Evolutionary conservation across 2,797 vertebrate species (phyloP).

Genomic region (Crenuchus spilurus): DNA sequence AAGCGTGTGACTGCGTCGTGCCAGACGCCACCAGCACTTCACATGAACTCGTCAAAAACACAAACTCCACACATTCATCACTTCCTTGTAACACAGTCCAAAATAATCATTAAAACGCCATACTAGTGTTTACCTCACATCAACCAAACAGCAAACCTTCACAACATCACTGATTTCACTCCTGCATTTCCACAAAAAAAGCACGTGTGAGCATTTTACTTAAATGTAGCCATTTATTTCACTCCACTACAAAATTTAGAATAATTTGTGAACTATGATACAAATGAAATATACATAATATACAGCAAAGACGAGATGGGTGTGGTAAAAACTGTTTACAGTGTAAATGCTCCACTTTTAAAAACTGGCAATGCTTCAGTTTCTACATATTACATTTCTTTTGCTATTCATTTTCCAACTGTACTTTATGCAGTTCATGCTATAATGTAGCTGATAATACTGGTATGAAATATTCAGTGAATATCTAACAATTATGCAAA

Average conservation of each 20-base stretch:
- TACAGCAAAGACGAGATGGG: slow-evolving; percentile 68
- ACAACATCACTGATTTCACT: slow-evolving; percentile 7
- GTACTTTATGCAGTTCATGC: slow-evolving; percentile 8
- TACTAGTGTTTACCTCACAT: slow-evolving; percentile 49
- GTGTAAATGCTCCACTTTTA: slow-evolving; percentile 57
- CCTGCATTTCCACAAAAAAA: slow-evolving; percentile 26
- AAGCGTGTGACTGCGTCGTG: slow-evolving; percentile 43
- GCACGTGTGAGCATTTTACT: slow-evolving; percentile 54
- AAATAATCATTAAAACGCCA: slow-evolving; percentile 57
- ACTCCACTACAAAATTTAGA: slow-evolving; percentile 83
- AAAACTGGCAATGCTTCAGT: slow-evolving; percentile 38
- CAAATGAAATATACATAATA: slow-evolving; percentile 81
- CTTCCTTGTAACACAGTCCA: slow-evolving; percentile 44
- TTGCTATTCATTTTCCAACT: slow-evolving; percentile 6
- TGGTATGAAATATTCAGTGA: slow-evolving; percentile 53
- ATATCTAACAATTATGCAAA: slow-evolving; percentile 5
- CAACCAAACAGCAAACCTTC: slow-evolving; percentile 32
- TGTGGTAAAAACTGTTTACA: slow-evolving; percentile 68
- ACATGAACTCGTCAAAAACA: slow-evolving; percentile 52
- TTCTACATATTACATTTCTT: slow-evolving; percentile 22
- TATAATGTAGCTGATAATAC: slow-evolving; percentile 59
- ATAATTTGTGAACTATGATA: slow-evolving; percentile 76
- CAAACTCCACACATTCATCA: slow-evolving; percentile 59
- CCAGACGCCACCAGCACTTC: slow-evolving; percentile 56
- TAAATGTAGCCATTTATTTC: slow-evolving; percentile 77